A percentile compares a stretch with the other conserved stretches of the same genome.
Evolutionary conservation across 2,888 invertebrate genomes (phyloP).

Genomic region (Ormyrus nitidulus): DNA sequence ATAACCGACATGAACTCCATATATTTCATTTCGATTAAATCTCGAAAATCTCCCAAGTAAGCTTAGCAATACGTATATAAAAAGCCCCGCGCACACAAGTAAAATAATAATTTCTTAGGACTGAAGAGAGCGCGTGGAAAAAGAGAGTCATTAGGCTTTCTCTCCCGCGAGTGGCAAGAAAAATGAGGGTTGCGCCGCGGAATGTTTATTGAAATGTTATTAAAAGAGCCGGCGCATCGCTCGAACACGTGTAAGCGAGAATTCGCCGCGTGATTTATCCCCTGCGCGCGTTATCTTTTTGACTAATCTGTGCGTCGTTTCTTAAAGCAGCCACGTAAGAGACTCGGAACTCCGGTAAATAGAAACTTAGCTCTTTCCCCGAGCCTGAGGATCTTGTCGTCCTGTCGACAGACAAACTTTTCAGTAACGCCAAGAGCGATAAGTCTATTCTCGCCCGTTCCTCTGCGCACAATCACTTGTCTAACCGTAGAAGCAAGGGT

Average conservation of each 20-base stretch:
- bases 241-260: background rate
- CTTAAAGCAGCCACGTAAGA: conserved; percentile 9
- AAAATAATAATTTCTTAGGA: conserved; percentile 31
- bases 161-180: background rate
- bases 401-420: conserved; percentile 36
- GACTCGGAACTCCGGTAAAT: conserved; percentile 18
- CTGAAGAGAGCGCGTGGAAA: background rate
- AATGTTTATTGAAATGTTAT: conserved; percentile 50
- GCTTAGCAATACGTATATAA: background rate
- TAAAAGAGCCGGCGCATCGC: conserved; percentile 4
- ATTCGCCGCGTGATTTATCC: conserved; percentile 38
- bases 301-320: conserved; percentile 33
- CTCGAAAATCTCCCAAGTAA: background rate
- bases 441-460: conserved; percentile 32
- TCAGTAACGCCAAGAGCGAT: conserved; percentile 13
- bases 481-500: background rate
- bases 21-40: conserved; percentile 15
- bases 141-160: conserved; percentile 21
- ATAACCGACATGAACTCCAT: too few relatives aligned
- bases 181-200: conserved; percentile 31
- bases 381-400: conserved; percentile 15
- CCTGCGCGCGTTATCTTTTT: conserved; percentile 31
- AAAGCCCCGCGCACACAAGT: background rate
- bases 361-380: conserved; percentile 15
- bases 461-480: background rate